A percentile compares a stretch with the other conserved stretches of the same genome.
Conservation (phyloP, 23 tunicate species). For the Phallusia fumigata region DNA sequence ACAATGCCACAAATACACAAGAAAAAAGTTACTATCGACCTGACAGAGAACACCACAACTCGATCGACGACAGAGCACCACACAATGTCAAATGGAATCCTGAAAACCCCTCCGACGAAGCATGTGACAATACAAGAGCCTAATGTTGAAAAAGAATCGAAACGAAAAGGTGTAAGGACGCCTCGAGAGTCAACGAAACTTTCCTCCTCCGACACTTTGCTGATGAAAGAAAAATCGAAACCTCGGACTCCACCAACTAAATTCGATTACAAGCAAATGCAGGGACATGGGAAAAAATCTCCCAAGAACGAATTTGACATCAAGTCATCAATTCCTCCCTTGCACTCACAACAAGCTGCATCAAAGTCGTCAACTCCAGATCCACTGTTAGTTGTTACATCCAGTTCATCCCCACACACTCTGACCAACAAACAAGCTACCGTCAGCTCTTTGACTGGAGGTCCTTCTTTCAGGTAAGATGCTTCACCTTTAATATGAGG, state of each 20-base stretch:
- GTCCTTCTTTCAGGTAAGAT: slow-evolving; percentile 20
- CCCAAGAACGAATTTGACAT: slow-evolving; percentile 29
- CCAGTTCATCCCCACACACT: slow-evolving; percentile 23
- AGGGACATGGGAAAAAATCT: slow-evolving; percentile 15
- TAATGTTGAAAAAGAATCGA: not conserved
- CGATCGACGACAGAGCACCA: not conserved
- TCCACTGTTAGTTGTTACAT: slow-evolving; percentile 7
- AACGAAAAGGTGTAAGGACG: not conserved
- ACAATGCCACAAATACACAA: slow-evolving; percentile 3
- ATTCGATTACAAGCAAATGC: not conserved
- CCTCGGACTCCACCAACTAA: not conserved
- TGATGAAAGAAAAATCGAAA: slow-evolving; percentile 15
- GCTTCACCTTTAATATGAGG: no score
- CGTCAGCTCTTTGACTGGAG: not conserved
- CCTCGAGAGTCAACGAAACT: not conserved
- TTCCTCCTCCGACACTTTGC: slow-evolving; percentile 29
- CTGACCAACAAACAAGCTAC: not conserved
- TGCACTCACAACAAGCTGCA: slow-evolving; percentile 21
- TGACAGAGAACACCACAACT: not conserved
- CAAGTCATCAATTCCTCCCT: slow-evolving; percentile 38
- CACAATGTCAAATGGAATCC: slow-evolving; percentile 27
- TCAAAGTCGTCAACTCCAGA: slow-evolving; percentile 52
- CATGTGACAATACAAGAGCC: slow-evolving; percentile 7
- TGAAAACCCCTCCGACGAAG: slow-evolving; percentile 29
- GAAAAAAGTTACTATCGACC: slow-evolving; percentile 12